Evolutionary conservation across 2,888 invertebrate species (phyloP).

Genomic region (Pogonocherus hispidulus): DNA sequence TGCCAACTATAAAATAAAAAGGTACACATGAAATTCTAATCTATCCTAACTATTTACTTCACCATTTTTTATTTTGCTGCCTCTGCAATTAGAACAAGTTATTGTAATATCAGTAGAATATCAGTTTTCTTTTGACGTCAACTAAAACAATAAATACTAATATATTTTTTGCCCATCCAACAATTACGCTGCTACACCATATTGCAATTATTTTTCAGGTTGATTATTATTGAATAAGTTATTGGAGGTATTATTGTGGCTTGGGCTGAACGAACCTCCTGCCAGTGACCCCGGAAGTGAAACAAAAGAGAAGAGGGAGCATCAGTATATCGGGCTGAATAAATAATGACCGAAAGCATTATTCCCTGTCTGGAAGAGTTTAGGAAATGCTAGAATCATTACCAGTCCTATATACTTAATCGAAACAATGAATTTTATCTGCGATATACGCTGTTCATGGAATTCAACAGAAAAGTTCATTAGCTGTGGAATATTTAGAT

Average conservation of each 20-base stretch:
- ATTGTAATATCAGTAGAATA: too few species aligned
- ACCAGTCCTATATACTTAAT: neutral
- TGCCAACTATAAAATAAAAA: too few species aligned
- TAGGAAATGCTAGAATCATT: neutral
- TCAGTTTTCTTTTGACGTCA: too few species aligned
- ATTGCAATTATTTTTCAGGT: neutral
- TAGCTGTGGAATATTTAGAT: too few species aligned
- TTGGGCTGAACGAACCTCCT: neutral
- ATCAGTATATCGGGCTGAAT: neutral
- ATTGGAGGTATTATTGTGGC: constrained; percentile 2
- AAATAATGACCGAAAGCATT: neutral
- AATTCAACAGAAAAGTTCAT: too few species aligned
- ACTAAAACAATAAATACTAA: too few species aligned
- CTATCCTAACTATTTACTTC: too few species aligned
- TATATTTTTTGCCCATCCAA: too few species aligned
- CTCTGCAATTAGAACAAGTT: too few species aligned
- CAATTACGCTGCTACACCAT: neutral
- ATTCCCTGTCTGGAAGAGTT: neutral
- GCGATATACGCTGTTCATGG: too few species aligned
- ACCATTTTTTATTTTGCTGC: too few species aligned
- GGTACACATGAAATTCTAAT: too few species aligned
- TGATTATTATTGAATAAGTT: constrained; percentile 12
- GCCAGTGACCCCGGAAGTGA: neutral
- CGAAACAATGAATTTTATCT: neutral
- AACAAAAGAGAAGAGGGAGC: neutral